These are phyloP conservation scores for Synanthedon myopaeformis DNA, from an alignment of 2,888 invertebrate species.

Conservation along the genomic window DNA sequence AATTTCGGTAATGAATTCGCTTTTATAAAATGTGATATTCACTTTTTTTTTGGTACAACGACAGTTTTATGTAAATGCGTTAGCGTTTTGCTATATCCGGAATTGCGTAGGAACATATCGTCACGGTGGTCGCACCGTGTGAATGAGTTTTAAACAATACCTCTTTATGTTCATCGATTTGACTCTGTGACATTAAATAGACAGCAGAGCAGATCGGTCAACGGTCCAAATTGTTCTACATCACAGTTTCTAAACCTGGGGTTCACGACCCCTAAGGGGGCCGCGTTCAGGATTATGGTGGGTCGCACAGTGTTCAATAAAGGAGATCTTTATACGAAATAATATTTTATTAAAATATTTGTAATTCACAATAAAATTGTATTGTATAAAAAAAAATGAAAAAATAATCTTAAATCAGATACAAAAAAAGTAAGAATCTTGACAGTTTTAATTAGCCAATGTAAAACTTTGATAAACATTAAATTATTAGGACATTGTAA, in stretches of 20 bases:
- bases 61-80: constrained; percentile 37
- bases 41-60: constrained; percentile 17
- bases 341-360: too few relatives aligned
- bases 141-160: constrained; percentile 56
- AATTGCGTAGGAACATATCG: constrained; percentile 28
- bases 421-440: too few relatives aligned
- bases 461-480: too few relatives aligned
- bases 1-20: constrained; percentile 16
- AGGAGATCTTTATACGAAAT: too few relatives aligned
- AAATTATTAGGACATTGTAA: too few relatives aligned
- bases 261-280: too few relatives aligned
- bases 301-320: too few relatives aligned
- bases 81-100: constrained; percentile 51
- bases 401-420: too few relatives aligned
- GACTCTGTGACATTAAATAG: constrained; percentile 35
- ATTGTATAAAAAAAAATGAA: too few relatives aligned
- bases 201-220: constrained; percentile 45
- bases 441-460: too few relatives aligned
- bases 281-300: constrained; percentile 9
- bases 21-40: constrained; percentile 8
- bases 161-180: constrained; percentile 34
- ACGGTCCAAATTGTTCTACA: constrained; percentile 34
- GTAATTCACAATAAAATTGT: too few relatives aligned
- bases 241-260: too few relatives aligned
- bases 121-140: constrained; percentile 55